Conservation (phyloP, 2,888 invertebrate species). For the Geotrupes spiniger region DNA sequence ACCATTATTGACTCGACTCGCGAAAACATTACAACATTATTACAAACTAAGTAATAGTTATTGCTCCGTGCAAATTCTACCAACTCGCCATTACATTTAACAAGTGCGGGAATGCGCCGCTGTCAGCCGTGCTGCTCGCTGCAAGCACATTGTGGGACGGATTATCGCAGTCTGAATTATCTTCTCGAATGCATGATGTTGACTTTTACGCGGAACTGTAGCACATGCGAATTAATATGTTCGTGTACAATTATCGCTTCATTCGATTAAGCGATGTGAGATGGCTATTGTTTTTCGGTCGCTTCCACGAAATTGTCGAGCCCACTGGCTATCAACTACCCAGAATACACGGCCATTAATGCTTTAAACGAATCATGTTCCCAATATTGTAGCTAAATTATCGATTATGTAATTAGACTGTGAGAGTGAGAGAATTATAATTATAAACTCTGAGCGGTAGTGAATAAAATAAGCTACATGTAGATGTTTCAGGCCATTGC, state of each 20-base stretch:
- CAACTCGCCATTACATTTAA: slow-evolving; percentile 43
- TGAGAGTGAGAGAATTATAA: too few species aligned
- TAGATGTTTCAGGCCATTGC: too few species aligned
- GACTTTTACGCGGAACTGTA: slow-evolving; percentile 26
- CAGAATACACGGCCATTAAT: too few species aligned
- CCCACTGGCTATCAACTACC: too few species aligned
- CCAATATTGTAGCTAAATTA: too few species aligned
- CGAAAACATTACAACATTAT: slow-evolving; percentile 40
- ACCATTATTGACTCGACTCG: slow-evolving; percentile 34
- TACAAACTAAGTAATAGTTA: slow-evolving; percentile 42
- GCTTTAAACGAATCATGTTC: too few species aligned
- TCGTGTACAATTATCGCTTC: slow-evolving; percentile 3
- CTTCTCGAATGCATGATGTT: slow-evolving; percentile 28
- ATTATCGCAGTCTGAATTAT: slow-evolving; percentile 42
- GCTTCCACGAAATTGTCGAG: too few species aligned
- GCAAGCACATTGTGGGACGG: slow-evolving; percentile 39
- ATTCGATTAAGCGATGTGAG: too few species aligned
- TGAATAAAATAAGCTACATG: too few species aligned
- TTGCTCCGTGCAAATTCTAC: slow-evolving; percentile 32
- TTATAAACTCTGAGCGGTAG: too few species aligned
- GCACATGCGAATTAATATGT: slow-evolving; percentile 23
- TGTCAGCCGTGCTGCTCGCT: slow-evolving; percentile 36
- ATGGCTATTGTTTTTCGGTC: too few species aligned
- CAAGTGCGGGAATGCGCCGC: slow-evolving; percentile 32
- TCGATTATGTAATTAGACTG: too few species aligned